Percentiles rank a stretch among this genome's conserved stretches.
These are phyloP conservation scores for Charina bottae DNA, from an alignment of 2,113 vertebrate species.

Conservation along the genomic window DNA sequence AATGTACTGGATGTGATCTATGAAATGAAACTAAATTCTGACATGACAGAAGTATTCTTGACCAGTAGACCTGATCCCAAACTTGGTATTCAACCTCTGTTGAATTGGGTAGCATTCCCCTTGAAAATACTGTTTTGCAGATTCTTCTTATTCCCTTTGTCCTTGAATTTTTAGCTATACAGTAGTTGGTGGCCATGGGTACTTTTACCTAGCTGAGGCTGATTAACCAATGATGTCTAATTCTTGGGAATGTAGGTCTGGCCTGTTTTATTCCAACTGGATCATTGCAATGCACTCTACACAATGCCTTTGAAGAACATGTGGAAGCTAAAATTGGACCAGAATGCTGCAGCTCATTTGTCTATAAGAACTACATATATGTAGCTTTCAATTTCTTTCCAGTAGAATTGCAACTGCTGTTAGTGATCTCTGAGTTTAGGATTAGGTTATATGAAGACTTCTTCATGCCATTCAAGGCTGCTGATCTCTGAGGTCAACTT, in stretches of 20 bases:
- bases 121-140: background rate
- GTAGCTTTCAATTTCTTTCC: background rate
- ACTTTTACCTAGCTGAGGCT: background rate
- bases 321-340: background rate
- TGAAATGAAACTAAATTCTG: background rate
- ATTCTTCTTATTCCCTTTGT: background rate
- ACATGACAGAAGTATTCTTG: background rate
- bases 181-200: background rate
- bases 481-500: background rate
- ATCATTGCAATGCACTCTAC: background rate
- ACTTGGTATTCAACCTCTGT: background rate
- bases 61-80: background rate
- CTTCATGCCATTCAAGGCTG: background rate
- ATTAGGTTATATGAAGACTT: background rate
- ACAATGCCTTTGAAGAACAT: background rate
- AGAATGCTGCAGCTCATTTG: background rate
- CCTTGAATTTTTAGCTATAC: background rate
- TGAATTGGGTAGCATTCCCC: background rate
- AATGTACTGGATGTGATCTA: background rate
- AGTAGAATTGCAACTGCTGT: background rate
- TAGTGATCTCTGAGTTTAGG: background rate
- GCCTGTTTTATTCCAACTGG: background rate
- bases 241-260: background rate
- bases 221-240: background rate
- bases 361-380: background rate